Percentiles rank a stretch among this genome's conserved stretches.
phyloP scores from a whole-genome alignment of 2,797 vertebrate genomes.

The Agapornis canus region DNA sequence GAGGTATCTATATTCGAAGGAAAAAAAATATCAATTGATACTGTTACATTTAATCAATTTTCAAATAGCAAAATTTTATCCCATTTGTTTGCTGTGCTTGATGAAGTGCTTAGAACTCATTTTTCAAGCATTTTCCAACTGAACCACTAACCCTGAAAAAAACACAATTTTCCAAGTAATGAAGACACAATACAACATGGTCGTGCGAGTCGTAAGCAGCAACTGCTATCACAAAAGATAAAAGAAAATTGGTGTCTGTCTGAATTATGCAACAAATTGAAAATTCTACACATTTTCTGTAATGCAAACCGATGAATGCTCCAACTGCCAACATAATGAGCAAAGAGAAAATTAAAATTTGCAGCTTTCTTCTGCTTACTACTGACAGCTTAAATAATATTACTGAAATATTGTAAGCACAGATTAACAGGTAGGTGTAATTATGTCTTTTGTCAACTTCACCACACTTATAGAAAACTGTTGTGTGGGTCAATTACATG shows the following conservation, averaged over 20 bases:
- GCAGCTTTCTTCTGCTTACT: slow-evolving; percentile 55
- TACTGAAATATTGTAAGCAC: slow-evolving; percentile 64
- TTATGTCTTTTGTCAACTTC: background rate
- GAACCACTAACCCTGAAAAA: slow-evolving; percentile 58
- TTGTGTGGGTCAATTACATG: slow-evolving; percentile 51
- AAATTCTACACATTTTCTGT: slow-evolving; percentile 45
- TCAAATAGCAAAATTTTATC: slow-evolving; percentile 28
- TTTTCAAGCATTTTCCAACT: slow-evolving; percentile 69
- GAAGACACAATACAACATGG: slow-evolving; percentile 51
- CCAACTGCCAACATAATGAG: slow-evolving; percentile 16
- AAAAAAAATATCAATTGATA: slow-evolving; percentile 42
- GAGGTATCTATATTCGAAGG: slow-evolving; percentile 78
- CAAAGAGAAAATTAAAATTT: slow-evolving; percentile 33
- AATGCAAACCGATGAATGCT: slow-evolving; percentile 36
- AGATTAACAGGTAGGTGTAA: slow-evolving; percentile 44
- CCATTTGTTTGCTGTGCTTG: slow-evolving; percentile 72
- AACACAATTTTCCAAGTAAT: slow-evolving; percentile 13
- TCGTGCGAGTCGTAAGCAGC: slow-evolving; percentile 23
- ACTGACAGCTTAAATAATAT: slow-evolving; percentile 50
- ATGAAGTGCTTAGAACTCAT: slow-evolving; percentile 62
- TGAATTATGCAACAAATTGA: slow-evolving; percentile 39
- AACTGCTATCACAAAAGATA: slow-evolving; percentile 34
- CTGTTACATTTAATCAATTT: slow-evolving; percentile 55
- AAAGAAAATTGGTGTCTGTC: slow-evolving; percentile 1
- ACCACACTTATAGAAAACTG: slow-evolving; percentile 36